phyloP scores from a whole-genome alignment of 2,888 invertebrate species.

The Nebria salina region DNA sequence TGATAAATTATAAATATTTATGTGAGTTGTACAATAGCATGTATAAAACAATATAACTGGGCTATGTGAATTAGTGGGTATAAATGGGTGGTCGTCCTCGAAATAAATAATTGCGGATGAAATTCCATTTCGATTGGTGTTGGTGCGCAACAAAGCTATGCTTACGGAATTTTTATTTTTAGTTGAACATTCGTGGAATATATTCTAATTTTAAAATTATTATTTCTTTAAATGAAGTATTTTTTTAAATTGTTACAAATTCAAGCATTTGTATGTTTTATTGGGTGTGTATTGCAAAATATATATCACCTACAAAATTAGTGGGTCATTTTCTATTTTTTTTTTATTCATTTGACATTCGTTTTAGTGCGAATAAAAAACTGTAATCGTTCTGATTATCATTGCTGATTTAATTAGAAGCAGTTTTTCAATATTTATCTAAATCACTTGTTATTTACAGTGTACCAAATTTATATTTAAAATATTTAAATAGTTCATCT shows the following conservation, averaged over 20 bases:
- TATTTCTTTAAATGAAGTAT: too few species aligned
- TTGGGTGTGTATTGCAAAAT: not conserved
- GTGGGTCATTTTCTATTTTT: not conserved
- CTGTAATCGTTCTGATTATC: not conserved
- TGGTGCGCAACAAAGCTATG: too few species aligned
- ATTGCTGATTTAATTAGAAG: not conserved
- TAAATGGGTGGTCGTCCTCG: too few species aligned
- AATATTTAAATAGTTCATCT: not conserved
- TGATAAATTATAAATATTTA: not conserved
- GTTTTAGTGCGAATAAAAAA: not conserved
- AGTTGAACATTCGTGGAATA: too few species aligned
- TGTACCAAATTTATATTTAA: not conserved
- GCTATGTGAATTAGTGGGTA: too few species aligned
- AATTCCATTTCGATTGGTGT: too few species aligned
- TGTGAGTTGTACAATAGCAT: not conserved
- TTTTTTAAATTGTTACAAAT: too few species aligned
- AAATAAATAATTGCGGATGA: too few species aligned
- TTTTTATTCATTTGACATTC: not conserved
- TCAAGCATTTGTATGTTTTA: not conserved
- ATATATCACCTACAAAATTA: not conserved
- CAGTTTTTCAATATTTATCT: not conserved
- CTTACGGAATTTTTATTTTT: too few species aligned
- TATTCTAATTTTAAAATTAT: too few species aligned
- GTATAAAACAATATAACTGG: too few species aligned
- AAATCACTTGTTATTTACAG: not conserved